Evolutionary conservation across 2,797 vertebrate species (phyloP).

Genomic region (Coregonus sp.): DNA sequence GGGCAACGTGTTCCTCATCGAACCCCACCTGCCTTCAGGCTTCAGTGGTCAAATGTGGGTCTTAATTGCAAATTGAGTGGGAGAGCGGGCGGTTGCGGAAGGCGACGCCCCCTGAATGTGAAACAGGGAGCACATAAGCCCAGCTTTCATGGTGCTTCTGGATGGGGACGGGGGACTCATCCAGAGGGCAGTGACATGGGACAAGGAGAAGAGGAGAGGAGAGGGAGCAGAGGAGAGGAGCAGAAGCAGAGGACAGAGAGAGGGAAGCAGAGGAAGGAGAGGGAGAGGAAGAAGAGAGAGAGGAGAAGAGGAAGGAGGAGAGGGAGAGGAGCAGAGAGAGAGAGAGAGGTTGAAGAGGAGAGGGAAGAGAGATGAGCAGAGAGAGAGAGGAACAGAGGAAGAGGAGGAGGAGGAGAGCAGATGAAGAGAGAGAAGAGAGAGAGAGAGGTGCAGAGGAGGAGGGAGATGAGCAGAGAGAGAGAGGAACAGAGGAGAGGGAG

Average conservation of each 20-base stretch:
- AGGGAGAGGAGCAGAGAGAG: too few relatives aligned
- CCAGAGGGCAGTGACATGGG: constrained; percentile 45
- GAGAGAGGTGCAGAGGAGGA: too few relatives aligned
- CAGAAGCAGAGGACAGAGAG: constrained; percentile 35
- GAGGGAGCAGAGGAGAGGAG: too few relatives aligned
- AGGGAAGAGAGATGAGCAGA: too few relatives aligned
- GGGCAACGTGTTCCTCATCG: constrained; percentile 72
- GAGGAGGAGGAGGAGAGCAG: too few relatives aligned
- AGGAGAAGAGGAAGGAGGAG: too few relatives aligned
- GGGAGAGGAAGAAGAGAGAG: not conserved
- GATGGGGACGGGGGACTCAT: too few relatives aligned
- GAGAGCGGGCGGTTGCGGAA: constrained; percentile 70
- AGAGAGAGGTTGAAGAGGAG: too few relatives aligned
- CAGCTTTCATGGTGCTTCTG: too few relatives aligned
- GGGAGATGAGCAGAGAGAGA: constrained; percentile 1
- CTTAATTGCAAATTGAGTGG: constrained; percentile 85
- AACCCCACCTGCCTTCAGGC: constrained; percentile 82
- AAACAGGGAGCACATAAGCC: constrained; percentile 62
- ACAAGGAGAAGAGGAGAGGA: constrained; percentile 27
- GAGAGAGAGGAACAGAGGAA: too few relatives aligned
- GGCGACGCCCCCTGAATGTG: constrained; percentile 74
- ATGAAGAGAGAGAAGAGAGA: too few relatives aligned
- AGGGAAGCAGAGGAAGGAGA: constrained; percentile 21
- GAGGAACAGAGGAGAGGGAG: constrained; percentile 6
- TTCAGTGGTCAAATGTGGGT: constrained; percentile 80